A percentile compares a stretch with the other conserved stretches of the same genome.
Evolutionary conservation across 2,888 invertebrate genomes (phyloP).

Genomic region (Arge pagana): DNA sequence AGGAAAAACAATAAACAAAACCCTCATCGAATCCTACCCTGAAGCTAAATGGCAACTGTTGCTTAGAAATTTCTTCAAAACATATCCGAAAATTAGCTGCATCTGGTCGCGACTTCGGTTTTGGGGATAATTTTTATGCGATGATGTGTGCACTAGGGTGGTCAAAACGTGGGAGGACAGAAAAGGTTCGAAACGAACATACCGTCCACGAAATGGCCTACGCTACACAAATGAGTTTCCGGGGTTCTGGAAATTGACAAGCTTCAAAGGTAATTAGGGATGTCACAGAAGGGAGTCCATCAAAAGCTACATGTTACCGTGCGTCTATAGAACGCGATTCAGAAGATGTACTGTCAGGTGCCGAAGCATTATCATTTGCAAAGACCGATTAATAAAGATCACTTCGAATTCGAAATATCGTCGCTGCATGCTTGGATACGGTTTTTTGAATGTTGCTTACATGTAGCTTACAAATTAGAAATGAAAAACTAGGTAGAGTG

Average conservation of each 20-base stretch:
- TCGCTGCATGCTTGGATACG: conserved; percentile 8
- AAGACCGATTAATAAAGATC: conserved; percentile 9
- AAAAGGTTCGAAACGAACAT: conserved; percentile 19
- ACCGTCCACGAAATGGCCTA: conserved; percentile 22
- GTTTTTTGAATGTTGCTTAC: conserved; percentile 12
- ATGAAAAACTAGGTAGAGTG: conserved; percentile 1
- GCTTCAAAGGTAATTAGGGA: conserved; percentile 31
- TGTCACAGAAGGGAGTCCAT: conserved; percentile 26
- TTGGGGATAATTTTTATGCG: no score
- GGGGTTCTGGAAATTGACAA: conserved; percentile 27
- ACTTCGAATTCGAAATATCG: conserved; percentile 12
- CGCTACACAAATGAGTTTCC: no score
- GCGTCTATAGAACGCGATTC: conserved; percentile 12
- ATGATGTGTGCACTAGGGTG: no score
- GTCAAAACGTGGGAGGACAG: conserved; percentile 28
- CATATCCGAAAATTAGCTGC: no score
- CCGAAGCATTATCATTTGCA: conserved; percentile 24
- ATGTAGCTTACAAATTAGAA: conserved; percentile 6
- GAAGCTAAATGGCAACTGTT: no score
- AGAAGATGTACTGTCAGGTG: conserved; percentile 8
- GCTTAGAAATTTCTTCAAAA: no score
- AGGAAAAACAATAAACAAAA: no score
- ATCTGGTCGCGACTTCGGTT: no score
- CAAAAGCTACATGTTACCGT: conserved; percentile 28
- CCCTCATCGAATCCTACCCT: no score